phyloP scores from a whole-genome alignment of 2,797 vertebrate species.

The Tauraco hartlaubi region DNA sequence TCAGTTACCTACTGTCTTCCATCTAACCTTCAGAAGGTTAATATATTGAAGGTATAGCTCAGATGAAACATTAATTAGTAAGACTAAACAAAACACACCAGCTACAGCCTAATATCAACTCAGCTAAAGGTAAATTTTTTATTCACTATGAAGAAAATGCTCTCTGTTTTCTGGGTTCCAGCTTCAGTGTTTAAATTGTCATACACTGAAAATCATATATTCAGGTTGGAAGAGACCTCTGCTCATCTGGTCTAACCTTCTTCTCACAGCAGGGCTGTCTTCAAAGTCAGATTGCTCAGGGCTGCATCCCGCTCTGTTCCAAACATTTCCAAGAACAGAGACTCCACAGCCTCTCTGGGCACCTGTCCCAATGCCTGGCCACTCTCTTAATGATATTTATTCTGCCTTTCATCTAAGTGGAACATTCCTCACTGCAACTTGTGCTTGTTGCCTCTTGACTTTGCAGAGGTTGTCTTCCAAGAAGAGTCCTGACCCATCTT shows the following conservation, averaged over 20 bases:
- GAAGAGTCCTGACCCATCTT: not conserved
- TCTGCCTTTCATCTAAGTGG: not conserved
- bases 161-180: not conserved
- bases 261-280: not conserved
- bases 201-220: not conserved
- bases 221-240: not conserved
- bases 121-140: not conserved
- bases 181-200: not conserved
- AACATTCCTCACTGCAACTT: not conserved
- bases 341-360: not conserved
- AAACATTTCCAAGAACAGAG: constrained; percentile 9
- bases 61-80: not conserved
- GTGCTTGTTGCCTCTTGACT: not conserved
- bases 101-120: not conserved
- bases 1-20: not conserved
- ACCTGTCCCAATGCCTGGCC: not conserved
- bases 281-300: not conserved
- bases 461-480: not conserved
- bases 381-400: constrained; percentile 2
- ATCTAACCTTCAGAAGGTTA: not conserved
- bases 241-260: not conserved
- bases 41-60: not conserved
- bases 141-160: not conserved
- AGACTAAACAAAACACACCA: not conserved
- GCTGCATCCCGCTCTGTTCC: not conserved